Evolutionary conservation across 2,888 invertebrate genomes (phyloP).

Genomic region (Limenitis arthemis): DNA sequence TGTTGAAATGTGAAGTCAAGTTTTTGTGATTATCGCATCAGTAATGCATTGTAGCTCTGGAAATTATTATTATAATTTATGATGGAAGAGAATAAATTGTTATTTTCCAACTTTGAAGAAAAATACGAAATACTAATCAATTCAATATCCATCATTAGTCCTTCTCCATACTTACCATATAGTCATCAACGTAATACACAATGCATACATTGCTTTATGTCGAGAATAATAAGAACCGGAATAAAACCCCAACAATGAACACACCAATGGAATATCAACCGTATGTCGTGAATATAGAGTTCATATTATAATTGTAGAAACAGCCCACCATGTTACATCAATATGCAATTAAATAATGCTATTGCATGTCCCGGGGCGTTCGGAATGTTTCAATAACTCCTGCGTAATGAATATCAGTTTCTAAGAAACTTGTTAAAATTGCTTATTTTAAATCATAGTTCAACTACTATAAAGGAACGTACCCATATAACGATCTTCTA

Average conservation of each 20-base stretch:
- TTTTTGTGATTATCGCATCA: too few relatives aligned
- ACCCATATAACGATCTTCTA: too few relatives aligned
- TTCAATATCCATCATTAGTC: too few relatives aligned
- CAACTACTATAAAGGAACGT: too few relatives aligned
- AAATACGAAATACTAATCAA: too few relatives aligned
- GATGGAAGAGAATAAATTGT: too few relatives aligned
- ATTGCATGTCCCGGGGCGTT: slow-evolving; percentile 13
- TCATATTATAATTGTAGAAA: neutral
- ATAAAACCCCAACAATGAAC: neutral
- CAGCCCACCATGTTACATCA: slow-evolving; percentile 6
- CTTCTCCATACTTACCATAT: neutral
- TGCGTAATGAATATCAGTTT: slow-evolving; percentile 1
- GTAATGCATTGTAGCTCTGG: too few relatives aligned
- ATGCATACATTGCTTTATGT: neutral
- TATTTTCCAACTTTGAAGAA: too few relatives aligned
- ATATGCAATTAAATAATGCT: slow-evolving; percentile 18
- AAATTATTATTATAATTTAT: too few relatives aligned
- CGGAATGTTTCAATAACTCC: slow-evolving; percentile 16
- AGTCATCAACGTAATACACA: neutral
- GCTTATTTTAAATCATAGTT: too few relatives aligned
- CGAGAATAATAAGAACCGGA: slow-evolving; percentile 2
- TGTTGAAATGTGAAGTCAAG: too few relatives aligned
- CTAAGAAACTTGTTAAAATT: neutral
- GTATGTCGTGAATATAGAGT: neutral
- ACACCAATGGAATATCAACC: neutral